These are phyloP conservation scores for Pelecanoides urinatrix DNA, from an alignment of 2,113 vertebrate species.

Conservation along the genomic window DNA sequence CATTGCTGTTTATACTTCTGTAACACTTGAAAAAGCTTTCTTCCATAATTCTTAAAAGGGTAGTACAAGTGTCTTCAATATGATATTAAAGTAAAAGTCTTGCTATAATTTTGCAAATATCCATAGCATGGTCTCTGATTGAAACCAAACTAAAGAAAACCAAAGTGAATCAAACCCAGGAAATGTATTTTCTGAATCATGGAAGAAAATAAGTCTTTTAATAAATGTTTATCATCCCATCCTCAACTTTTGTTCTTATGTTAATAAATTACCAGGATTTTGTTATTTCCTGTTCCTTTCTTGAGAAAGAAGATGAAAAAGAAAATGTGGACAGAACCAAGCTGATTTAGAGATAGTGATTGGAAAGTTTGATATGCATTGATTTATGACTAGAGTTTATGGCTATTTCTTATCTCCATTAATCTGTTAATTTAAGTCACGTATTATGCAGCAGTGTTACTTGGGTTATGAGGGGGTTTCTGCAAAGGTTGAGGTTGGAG, in stretches of 20 bases:
- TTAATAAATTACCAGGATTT: neutral
- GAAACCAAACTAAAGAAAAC: neutral
- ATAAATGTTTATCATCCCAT: neutral
- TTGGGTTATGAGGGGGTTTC: neutral
- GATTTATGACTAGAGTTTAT: neutral
- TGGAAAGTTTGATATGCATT: neutral
- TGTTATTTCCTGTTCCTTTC: neutral
- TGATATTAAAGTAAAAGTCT: neutral
- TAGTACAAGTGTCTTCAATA: neutral
- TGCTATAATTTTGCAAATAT: neutral
- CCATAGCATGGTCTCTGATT: neutral
- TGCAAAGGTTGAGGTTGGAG: neutral
- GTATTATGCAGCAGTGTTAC: neutral
- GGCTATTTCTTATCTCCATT: neutral
- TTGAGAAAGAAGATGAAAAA: neutral
- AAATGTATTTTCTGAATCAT: neutral
- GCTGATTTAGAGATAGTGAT: neutral
- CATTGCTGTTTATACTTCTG: neutral
- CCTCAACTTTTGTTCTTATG: neutral
- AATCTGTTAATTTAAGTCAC: neutral
- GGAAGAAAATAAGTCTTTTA: neutral
- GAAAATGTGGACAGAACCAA: neutral
- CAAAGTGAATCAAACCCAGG: neutral
- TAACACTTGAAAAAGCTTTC: neutral
- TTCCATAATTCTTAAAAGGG: neutral